Evolutionary conservation across 2,113 vertebrate species (phyloP), one percentile per base, ranked within the genome.

Genomic region (Oncorhynchus tshawytscha): DNA sequence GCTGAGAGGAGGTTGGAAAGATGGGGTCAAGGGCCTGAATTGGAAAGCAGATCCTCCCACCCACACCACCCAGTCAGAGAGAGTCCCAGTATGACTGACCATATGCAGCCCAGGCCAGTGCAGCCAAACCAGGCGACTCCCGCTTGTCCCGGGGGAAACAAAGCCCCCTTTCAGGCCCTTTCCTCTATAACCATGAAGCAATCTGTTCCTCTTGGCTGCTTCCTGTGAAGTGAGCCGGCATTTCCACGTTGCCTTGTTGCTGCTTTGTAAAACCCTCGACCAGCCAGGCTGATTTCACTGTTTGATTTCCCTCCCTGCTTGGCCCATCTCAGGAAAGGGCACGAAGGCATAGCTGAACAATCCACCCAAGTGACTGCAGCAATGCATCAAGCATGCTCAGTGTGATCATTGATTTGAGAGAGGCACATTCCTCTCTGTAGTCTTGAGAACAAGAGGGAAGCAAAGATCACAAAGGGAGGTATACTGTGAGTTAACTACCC

Each of bases 141-240:
- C 72, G 18, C 64, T 48, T 20, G 27, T 87, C 86, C 81, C 77
- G 31, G 31, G 85, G 81, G 77, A 86, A 88, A 90, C 85, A 91
- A 91, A 90, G 88, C 76, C 82, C 84, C 85, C 88, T 89, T 92
- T 91, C 89, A 90, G 88, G 71, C 78, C 78, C 9, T 70, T 81
- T 84, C 77, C 68, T 78, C 84, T 87, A 82, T 79, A 84, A 87
- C 87, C 85, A 85, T 87, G 86, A 90, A 88, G 85, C 88, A 92
- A 89, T 91, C 89, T 92, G 89, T 92, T 92, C 87, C 86, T 89
- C 85, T 88, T 85, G 88, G 86, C 74, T 88, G 84, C 88, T 88
- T 76, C 51, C 74, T 88, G 87, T 81, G 87, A 87, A 88, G 87
- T 89, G 85, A 86, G 84, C 86, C 84, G 82, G 84, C 75, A 78